Percentiles rank a stretch among this genome's conserved stretches.
Evolutionary conservation across 2,797 vertebrate species (phyloP).

Genomic region (Myotis findleyi): DNA sequence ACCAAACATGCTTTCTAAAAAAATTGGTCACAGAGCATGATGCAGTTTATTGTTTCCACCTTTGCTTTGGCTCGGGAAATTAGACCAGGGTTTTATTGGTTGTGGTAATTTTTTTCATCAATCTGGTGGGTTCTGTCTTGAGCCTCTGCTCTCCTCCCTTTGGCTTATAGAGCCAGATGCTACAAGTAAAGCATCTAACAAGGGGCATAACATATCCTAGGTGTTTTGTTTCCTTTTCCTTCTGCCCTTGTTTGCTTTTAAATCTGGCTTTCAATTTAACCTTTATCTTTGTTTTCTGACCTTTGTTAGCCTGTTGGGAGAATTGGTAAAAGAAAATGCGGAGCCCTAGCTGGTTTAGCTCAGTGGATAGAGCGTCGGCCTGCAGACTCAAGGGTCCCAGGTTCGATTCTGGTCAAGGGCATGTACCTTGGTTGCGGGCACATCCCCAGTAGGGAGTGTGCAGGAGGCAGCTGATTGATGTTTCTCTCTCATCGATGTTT

Average conservation of each 20-base stretch:
- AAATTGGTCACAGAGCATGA: background rate
- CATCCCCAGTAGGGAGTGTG: too few species aligned
- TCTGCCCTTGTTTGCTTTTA: conserved; percentile 44
- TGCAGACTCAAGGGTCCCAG: too few species aligned
- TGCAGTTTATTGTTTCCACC: background rate
- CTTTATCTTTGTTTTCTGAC: conserved; percentile 48
- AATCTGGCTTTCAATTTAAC: conserved; percentile 30
- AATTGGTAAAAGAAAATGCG: conserved; percentile 22
- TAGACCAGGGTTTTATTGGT: background rate
- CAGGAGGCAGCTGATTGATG: too few species aligned
- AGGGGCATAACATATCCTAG: background rate
- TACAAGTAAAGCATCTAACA: background rate
- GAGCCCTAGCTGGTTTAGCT: background rate
- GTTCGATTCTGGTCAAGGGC: too few species aligned
- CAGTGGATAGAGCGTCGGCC: too few species aligned
- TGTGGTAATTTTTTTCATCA: conserved; percentile 3
- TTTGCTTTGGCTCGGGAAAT: conserved; percentile 1
- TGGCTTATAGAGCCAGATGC: background rate
- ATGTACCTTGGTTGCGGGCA: too few species aligned
- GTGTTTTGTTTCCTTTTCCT: background rate
- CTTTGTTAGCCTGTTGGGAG: conserved; percentile 16
- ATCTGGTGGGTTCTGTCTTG: background rate
- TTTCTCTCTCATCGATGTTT: too few species aligned
- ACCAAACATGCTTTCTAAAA: conserved; percentile 13
- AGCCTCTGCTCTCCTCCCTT: background rate